These are phyloP conservation scores for Melozone crissalis DNA, from an alignment of 2,113 vertebrate species.

Conservation along the genomic window DNA sequence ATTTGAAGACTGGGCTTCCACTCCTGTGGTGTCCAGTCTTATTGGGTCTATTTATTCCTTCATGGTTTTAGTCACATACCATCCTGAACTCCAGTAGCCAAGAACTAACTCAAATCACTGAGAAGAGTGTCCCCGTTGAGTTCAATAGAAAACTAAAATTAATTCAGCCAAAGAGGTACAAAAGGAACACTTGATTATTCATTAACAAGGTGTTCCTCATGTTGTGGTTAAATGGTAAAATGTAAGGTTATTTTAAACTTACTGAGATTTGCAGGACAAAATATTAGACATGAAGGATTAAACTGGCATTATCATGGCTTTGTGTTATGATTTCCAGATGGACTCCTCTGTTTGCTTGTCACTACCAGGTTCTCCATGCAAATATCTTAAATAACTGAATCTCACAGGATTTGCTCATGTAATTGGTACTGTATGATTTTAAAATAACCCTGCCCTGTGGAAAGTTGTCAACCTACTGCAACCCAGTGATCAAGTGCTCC, in stretches of 20 bases:
- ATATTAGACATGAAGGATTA: background rate
- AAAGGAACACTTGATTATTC: background rate
- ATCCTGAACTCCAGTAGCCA: background rate
- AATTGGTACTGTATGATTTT: background rate
- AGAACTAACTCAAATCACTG: background rate
- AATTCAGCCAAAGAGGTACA: background rate
- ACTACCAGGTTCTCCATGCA: background rate
- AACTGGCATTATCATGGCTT: background rate
- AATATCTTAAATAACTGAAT: background rate
- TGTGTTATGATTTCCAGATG: background rate
- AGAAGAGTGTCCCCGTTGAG: background rate
- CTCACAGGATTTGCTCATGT: background rate
- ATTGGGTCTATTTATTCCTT: background rate
- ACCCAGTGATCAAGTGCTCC: background rate
- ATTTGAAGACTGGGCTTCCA: background rate
- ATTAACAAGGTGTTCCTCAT: background rate
- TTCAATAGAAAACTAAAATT: background rate
- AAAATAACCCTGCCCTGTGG: background rate
- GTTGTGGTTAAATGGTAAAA: background rate
- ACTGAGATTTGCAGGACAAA: background rate
- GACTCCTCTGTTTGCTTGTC: background rate
- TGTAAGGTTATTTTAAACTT: background rate
- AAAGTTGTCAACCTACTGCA: background rate
- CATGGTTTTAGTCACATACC: fast-evolving
- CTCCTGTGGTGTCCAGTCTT: background rate